Conservation (phyloP, 2,113 vertebrate genomes). For the Larimichthys polyactis region DNA sequence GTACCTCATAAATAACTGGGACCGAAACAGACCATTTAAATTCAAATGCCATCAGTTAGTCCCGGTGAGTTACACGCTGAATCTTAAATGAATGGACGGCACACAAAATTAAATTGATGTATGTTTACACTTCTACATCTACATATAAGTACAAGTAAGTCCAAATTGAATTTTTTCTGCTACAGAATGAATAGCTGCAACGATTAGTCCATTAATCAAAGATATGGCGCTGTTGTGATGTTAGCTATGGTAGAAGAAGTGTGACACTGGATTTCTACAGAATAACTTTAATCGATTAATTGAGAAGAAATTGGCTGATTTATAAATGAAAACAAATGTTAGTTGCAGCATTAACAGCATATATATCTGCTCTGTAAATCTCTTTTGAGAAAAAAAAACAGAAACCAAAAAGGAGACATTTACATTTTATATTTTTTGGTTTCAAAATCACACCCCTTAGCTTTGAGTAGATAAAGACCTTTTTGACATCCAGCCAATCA, state of each 20-base stretch:
- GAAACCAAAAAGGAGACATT: neutral
- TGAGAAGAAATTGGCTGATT: neutral
- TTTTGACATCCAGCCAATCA: neutral
- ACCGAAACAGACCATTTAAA: neutral
- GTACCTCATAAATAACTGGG: slow-evolving; percentile 35
- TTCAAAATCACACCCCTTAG: neutral
- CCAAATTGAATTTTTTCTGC: neutral
- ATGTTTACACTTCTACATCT: neutral
- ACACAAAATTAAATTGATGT: neutral
- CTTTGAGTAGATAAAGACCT: neutral
- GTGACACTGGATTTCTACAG: too few species aligned
- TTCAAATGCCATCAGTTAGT: neutral
- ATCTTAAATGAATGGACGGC: neutral
- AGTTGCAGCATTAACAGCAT: neutral
- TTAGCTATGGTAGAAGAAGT: too few species aligned
- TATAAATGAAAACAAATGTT: neutral
- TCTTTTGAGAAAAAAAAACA: neutral
- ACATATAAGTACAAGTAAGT: slow-evolving; percentile 2
- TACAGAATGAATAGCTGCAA: neutral
- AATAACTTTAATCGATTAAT: too few species aligned
- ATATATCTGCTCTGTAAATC: neutral
- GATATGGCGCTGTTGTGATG: too few species aligned
- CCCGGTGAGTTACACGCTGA: neutral
- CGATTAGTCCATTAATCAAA: neutral
- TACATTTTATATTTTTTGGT: neutral